These are phyloP conservation scores for Borostomias antarcticus DNA, from an alignment of 2,797 vertebrate genomes.

Conservation along the genomic window DNA sequence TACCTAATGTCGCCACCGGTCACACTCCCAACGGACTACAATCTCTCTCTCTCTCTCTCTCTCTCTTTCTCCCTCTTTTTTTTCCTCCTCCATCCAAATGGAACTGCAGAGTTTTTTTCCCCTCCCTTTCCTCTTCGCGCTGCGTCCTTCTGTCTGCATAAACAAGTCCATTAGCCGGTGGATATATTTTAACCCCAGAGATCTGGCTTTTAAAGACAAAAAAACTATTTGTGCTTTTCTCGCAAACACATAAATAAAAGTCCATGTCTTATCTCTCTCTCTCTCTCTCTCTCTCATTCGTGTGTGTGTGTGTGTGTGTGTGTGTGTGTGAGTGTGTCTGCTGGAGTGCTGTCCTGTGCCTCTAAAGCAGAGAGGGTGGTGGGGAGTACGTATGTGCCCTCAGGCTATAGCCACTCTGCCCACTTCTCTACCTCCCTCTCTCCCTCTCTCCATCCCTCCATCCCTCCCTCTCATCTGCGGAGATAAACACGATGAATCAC, in stretches of 20 bases:
- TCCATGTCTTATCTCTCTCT: neutral
- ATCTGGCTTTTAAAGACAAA: conserved; percentile 21
- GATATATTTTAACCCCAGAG: conserved; percentile 39
- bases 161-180: conserved; percentile 39
- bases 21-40: conserved; percentile 42
- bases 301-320: conserved; percentile 26
- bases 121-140: conserved; percentile 28
- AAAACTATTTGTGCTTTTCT: conserved; percentile 26
- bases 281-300: too few species aligned
- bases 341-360: conserved; percentile 41
- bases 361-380: conserved; percentile 29
- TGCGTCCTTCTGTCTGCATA: conserved; percentile 12
- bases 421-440: conserved; percentile 60
- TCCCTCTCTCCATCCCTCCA: conserved; percentile 1
- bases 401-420: conserved; percentile 58
- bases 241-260: conserved; percentile 49
- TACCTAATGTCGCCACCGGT: conserved; percentile 39
- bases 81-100: conserved; percentile 26
- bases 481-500: too few species aligned
- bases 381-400: conserved; percentile 53
- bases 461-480: neutral
- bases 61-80: conserved; percentile 25
- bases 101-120: conserved; percentile 22
- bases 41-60: conserved; percentile 23
- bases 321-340: conserved; percentile 6